Percentiles rank a stretch among this genome's conserved stretches.
These are phyloP conservation scores for Vanessa tameamea DNA, from an alignment of 1,140 invertebrate genomes.

Conservation along the genomic window DNA sequence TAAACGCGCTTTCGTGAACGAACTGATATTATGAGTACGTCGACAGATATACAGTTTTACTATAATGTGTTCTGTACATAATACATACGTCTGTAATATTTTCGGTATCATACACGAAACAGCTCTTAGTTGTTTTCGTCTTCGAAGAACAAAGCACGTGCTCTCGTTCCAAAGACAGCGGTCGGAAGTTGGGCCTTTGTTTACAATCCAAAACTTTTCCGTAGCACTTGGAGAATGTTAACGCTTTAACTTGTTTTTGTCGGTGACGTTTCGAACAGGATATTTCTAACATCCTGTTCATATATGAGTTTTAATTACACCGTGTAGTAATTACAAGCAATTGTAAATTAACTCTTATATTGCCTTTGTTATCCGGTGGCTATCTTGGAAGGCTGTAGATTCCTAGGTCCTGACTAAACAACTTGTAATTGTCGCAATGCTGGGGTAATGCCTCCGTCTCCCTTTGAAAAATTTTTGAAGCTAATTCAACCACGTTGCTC, in stretches of 20 bases:
- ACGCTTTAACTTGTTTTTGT: slow-evolving; percentile 59
- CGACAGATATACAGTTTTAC: no score
- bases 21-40: no score
- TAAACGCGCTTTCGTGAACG: no score
- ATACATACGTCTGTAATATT: neutral
- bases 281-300: slow-evolving; percentile 44
- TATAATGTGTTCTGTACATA: neutral
- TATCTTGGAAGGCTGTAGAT: no score
- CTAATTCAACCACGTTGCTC: no score
- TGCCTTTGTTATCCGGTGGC: no score
- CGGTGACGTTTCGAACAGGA: slow-evolving; percentile 49
- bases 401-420: no score
- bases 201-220: slow-evolving; percentile 51
- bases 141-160: slow-evolving; percentile 40
- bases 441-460: no score
- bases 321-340: neutral
- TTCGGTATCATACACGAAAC: slow-evolving; percentile 1
- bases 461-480: no score
- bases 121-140: slow-evolving; percentile 22
- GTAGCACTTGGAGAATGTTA: slow-evolving; percentile 48
- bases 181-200: slow-evolving; percentile 55
- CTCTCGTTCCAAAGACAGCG: slow-evolving; percentile 43
- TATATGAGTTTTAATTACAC: neutral
- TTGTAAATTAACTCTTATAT: no score
- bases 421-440: no score